Evolutionary conservation across 1,140 invertebrate genomes (phyloP).

Genomic region (Conopomorpha cramerella): DNA sequence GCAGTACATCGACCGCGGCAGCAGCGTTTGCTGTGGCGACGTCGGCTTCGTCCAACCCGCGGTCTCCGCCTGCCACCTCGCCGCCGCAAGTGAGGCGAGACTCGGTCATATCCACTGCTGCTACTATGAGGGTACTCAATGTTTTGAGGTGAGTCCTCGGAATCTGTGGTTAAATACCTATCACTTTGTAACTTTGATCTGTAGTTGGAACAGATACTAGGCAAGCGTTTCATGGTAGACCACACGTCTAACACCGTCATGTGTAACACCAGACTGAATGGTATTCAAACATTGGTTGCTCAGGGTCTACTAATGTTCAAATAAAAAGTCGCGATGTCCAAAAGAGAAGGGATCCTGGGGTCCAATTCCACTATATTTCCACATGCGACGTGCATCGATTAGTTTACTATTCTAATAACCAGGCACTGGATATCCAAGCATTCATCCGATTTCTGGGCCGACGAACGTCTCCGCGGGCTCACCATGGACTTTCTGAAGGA

Average conservation of each 20-base stretch:
- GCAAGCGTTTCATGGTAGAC: too few species aligned
- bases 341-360: too few species aligned
- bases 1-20: slow-evolving; percentile 87
- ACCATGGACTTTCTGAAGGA: slow-evolving; percentile 90
- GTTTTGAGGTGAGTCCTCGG: slow-evolving; percentile 73
- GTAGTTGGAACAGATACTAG: too few species aligned
- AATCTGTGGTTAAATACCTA: too few species aligned
- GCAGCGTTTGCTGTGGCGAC: slow-evolving; percentile 92
- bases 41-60: slow-evolving; percentile 82
- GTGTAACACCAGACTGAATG: too few species aligned
- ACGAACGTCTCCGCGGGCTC: slow-evolving; percentile 73
- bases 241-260: too few species aligned
- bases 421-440: slow-evolving; percentile 73
- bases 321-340: too few species aligned
- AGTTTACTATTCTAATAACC: slow-evolving; percentile 3
- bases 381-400: too few species aligned
- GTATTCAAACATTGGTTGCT: too few species aligned
- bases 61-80: slow-evolving; percentile 43
- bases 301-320: too few species aligned
- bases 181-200: too few species aligned
- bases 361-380: too few species aligned
- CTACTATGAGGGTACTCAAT: slow-evolving; percentile 91
- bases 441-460: slow-evolving; percentile 83
- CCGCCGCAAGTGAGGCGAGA: slow-evolving; percentile 66
- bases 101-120: slow-evolving; percentile 88